phyloP scores from a whole-genome alignment of 2,113 vertebrate species.

The Mirza zaza region DNA sequence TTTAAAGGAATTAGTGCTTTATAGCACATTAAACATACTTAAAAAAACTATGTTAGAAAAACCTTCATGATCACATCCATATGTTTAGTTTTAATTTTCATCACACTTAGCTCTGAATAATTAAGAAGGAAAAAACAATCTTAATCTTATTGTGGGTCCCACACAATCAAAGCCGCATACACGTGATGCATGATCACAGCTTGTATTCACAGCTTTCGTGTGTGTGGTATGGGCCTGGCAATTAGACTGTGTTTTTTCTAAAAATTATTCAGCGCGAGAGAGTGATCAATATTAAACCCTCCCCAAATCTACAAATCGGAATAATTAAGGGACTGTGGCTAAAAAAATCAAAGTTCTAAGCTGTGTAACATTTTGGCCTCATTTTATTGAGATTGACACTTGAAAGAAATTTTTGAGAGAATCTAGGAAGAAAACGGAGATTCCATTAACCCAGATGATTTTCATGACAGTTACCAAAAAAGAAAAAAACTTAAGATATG shows the following conservation, averaged over 20 bases:
- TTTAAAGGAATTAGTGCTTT: constrained; percentile 15
- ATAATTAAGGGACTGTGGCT: constrained; percentile 65
- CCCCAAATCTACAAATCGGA: constrained; percentile 64
- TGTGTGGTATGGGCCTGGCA: constrained; percentile 76
- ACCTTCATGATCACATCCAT: constrained; percentile 72
- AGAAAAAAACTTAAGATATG: constrained; percentile 11
- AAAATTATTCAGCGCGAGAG: constrained; percentile 73
- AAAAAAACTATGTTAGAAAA: constrained; percentile 73
- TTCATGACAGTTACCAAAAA: constrained; percentile 49
- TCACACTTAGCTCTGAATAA: constrained; percentile 83
- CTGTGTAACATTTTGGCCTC: constrained; percentile 44
- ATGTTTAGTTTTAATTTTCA: constrained; percentile 82
- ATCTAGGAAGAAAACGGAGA: constrained; percentile 51
- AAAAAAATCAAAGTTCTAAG: constrained; percentile 69
- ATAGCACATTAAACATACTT: neutral
- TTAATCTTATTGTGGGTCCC: constrained; percentile 70
- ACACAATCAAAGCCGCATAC: constrained; percentile 76
- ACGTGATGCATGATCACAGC: constrained; percentile 73
- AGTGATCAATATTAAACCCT: constrained; percentile 73
- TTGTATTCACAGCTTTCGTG: constrained; percentile 80
- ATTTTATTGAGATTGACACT: constrained; percentile 66
- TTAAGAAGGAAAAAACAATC: constrained; percentile 76
- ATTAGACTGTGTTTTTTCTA: constrained; percentile 76
- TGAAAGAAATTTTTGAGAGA: constrained; percentile 68
- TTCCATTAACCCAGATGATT: constrained; percentile 47